Evolutionary conservation across 2,888 invertebrate genomes (phyloP).

Genomic region (Rapana venosa): DNA sequence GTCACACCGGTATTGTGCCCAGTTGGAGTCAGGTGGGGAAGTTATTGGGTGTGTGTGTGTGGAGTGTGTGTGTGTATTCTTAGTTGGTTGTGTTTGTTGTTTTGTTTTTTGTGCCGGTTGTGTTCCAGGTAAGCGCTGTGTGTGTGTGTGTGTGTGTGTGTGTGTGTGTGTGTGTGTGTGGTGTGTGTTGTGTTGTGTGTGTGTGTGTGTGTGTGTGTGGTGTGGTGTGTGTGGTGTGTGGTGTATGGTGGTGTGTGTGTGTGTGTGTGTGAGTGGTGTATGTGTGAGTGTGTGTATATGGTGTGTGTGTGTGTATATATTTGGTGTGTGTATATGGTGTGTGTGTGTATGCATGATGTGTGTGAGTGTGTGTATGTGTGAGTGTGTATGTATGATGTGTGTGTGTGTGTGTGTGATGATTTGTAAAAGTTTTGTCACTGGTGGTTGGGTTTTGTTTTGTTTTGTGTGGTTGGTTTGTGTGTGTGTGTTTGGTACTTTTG

Average conservation of each 20-base stretch:
- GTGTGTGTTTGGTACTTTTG: no score
- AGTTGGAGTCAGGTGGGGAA: neutral
- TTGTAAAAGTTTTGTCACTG: neutral
- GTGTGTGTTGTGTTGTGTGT: conserved; percentile 17
- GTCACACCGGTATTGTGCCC: no score
- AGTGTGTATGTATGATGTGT: neutral
- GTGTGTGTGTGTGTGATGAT: conserved; percentile 11
- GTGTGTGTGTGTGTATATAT: neutral
- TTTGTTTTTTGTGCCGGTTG: no score
- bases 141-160: neutral
- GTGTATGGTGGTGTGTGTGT: neutral
- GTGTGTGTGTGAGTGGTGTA: neutral
- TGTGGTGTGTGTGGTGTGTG: conserved; percentile 1
- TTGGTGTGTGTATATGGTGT: neutral
- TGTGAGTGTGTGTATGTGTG: conserved; percentile 23
- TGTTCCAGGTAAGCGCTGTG: neutral
- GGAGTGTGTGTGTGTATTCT: neutral
- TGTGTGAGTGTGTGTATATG: no score
- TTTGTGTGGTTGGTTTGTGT: no score
- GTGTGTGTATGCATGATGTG: neutral
- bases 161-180: conserved; percentile 2
- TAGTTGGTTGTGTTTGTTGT: neutral
- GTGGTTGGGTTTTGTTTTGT: no score
- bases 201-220: neutral
- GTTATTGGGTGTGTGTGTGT: neutral